Percentiles rank a stretch among this genome's conserved stretches.
phyloP scores from a whole-genome alignment of 2,797 vertebrate species.

The Rhyacichthys aspro region DNA sequence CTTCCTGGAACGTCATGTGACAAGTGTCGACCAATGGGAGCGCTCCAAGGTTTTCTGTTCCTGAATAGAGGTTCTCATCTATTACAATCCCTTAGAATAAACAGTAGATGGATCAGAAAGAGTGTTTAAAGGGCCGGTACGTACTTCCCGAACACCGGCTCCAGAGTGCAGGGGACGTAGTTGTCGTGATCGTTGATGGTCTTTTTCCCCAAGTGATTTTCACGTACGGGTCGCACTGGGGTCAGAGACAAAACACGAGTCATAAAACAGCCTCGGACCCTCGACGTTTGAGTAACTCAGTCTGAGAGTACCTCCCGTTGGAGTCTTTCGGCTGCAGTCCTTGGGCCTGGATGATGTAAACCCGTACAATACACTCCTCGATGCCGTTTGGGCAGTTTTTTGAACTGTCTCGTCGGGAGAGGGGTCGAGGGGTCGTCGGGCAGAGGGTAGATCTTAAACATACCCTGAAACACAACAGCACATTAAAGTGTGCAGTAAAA shows the following conservation, averaged over 20 bases:
- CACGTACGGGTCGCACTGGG: slow-evolving; percentile 94
- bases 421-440: slow-evolving; percentile 85
- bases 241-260: slow-evolving; percentile 16
- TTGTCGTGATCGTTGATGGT: slow-evolving; percentile 90
- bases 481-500: too few species aligned
- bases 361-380: slow-evolving; percentile 90
- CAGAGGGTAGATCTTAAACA: slow-evolving; percentile 92
- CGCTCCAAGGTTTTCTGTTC: too few species aligned
- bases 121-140: slow-evolving; percentile 20
- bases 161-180: slow-evolving; percentile 90
- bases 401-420: slow-evolving; percentile 85
- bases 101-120: too few species aligned
- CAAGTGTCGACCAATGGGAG: too few species aligned
- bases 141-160: slow-evolving; percentile 94
- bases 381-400: slow-evolving; percentile 87
- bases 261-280: too few species aligned
- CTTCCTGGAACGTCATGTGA: too few species aligned
- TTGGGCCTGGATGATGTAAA: slow-evolving; percentile 90
- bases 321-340: slow-evolving; percentile 93
- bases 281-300: too few species aligned
- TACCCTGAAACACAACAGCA: slow-evolving; percentile 86
- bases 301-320: slow-evolving; percentile 87
- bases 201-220: slow-evolving; percentile 93
- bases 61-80: too few species aligned
- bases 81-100: too few species aligned